Evolutionary conservation across 1,140 invertebrate species (phyloP).

Genomic region (Drusus annulatus): DNA sequence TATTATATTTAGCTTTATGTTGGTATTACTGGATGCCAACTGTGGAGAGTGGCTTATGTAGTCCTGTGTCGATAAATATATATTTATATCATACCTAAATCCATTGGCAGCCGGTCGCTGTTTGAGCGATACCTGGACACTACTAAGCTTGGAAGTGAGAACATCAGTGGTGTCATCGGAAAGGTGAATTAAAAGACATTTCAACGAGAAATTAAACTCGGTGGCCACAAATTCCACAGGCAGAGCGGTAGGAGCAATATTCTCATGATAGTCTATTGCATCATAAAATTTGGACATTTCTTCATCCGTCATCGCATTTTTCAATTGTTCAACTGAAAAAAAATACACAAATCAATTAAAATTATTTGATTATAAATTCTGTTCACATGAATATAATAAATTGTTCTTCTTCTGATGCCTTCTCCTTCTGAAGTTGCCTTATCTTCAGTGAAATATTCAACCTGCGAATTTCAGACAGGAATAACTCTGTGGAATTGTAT

Average conservation of each 20-base stretch:
- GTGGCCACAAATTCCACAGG: slow-evolving; percentile 87
- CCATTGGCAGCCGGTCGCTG: slow-evolving; percentile 86
- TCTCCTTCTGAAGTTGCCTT: no score
- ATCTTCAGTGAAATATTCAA: no score
- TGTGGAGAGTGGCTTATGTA: no score
- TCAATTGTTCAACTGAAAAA: slow-evolving; percentile 84
- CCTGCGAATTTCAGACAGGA: no score
- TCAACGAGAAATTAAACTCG: slow-evolving; percentile 78
- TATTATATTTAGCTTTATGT: no score
- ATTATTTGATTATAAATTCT: no score
- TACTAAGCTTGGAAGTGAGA: slow-evolving; percentile 75
- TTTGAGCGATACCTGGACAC: slow-evolving; percentile 79
- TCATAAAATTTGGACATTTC: slow-evolving; percentile 94
- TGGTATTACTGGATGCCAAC: no score
- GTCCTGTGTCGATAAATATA: no score
- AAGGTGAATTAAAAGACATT: slow-evolving; percentile 76
- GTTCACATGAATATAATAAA: no score
- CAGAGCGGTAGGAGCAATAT: slow-evolving; percentile 79
- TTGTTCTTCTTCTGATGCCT: no score
- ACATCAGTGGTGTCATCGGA: slow-evolving; percentile 62
- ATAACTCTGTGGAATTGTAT: no score
- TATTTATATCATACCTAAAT: slow-evolving; percentile 67
- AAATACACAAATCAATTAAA: not conserved
- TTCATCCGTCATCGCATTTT: slow-evolving; percentile 91
- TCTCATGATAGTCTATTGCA: slow-evolving; percentile 97